phyloP scores from a whole-genome alignment of 2,888 invertebrate genomes.

The Caenorhabditis auriculariae region DNA sequence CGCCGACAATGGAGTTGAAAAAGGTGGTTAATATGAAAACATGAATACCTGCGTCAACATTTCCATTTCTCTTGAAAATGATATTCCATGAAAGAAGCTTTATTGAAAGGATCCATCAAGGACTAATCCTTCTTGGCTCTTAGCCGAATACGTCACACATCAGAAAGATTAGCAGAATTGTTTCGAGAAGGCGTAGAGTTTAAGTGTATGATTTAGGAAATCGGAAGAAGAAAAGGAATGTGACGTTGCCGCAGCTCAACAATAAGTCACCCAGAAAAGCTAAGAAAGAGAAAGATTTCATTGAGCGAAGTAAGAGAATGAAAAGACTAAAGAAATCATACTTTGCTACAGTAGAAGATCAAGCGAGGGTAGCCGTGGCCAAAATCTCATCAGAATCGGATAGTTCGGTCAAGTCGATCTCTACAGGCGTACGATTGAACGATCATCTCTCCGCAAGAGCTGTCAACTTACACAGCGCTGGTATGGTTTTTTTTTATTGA shows the following conservation, averaged over 20 bases:
- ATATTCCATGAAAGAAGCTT: too few relatives aligned
- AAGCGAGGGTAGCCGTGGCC: slow-evolving; percentile 5
- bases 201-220: slow-evolving; percentile 6
- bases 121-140: too few relatives aligned
- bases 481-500: too few relatives aligned
- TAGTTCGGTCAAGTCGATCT: slow-evolving; percentile 9
- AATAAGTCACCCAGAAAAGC: slow-evolving; percentile 3
- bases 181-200: background rate
- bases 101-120: too few relatives aligned
- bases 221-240: slow-evolving; percentile 14
- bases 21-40: too few relatives aligned
- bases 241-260: slow-evolving; percentile 24
- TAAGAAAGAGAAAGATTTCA: slow-evolving; percentile 8
- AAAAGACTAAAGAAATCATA: background rate
- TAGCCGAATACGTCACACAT: too few relatives aligned
- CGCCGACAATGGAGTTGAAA: slow-evolving; percentile 28
- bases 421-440: slow-evolving; percentile 13
- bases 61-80: too few relatives aligned
- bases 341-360: slow-evolving; percentile 12
- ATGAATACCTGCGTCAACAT: too few relatives aligned
- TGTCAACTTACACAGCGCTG: too few relatives aligned
- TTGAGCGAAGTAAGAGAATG: slow-evolving; percentile 6
- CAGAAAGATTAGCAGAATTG: slow-evolving; percentile 4
- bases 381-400: slow-evolving; percentile 25
- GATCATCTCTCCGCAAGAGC: slow-evolving; percentile 22